A percentile compares a stretch with the other conserved stretches of the same genome.
phyloP scores from a whole-genome alignment of 1,140 invertebrate species.

The Pararge aegeria region DNA sequence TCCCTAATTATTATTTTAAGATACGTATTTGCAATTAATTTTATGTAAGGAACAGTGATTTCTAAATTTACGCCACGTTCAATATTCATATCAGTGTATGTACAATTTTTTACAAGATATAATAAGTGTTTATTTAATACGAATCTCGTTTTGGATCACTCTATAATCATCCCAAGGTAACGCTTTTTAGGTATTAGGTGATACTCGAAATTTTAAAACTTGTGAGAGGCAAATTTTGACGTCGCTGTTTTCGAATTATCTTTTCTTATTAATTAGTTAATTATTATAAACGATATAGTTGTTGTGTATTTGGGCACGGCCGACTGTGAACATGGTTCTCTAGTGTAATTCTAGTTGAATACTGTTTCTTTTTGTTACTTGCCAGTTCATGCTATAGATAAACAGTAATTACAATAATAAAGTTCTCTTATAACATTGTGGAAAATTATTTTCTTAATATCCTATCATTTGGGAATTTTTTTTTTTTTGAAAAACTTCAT shows the following conservation, averaged over 20 bases:
- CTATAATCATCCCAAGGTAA: slow-evolving; percentile 43
- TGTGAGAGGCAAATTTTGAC: slow-evolving; percentile 49
- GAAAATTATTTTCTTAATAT: slow-evolving; percentile 28
- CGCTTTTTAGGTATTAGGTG: slow-evolving; percentile 58
- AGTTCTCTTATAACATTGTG: slow-evolving; percentile 78
- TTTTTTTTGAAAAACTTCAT: background rate
- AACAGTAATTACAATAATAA: slow-evolving; percentile 78
- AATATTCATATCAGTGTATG: slow-evolving; percentile 41
- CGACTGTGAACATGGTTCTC: slow-evolving; percentile 66
- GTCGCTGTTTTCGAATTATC: slow-evolving; percentile 54
- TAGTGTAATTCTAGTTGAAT: slow-evolving; percentile 72
- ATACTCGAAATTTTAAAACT: slow-evolving; percentile 59
- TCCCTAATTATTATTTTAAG: slow-evolving; percentile 38
- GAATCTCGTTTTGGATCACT: slow-evolving; percentile 29
- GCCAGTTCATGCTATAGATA: slow-evolving; percentile 78
- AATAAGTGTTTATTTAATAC: slow-evolving; percentile 35
- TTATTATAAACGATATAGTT: slow-evolving; percentile 42
- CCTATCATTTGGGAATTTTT: too few species aligned
- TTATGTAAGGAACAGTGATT: slow-evolving; percentile 48
- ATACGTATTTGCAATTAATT: slow-evolving; percentile 48
- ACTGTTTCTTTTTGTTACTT: slow-evolving; percentile 73
- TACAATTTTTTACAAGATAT: slow-evolving; percentile 52
- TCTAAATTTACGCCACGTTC: slow-evolving; percentile 51
- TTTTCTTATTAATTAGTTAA: slow-evolving; percentile 53
- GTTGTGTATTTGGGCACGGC: slow-evolving; percentile 62